phyloP scores from a whole-genome alignment of 1,140 invertebrate genomes.

The Matsumurasca onukii region DNA sequence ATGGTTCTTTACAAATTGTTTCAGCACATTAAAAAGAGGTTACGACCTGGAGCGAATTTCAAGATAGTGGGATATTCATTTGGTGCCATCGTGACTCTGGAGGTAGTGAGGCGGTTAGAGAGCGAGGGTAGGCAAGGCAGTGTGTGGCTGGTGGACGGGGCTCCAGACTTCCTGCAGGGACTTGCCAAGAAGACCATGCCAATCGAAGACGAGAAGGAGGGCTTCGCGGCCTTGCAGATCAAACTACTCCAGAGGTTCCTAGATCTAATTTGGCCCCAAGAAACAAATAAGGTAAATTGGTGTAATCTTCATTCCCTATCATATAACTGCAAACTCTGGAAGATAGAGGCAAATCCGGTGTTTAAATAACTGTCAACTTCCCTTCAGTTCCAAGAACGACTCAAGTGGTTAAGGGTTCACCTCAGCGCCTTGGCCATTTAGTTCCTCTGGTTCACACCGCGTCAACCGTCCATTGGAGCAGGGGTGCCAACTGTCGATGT shows the following conservation, averaged over 20 bases:
- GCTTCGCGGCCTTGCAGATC: constrained; percentile 37
- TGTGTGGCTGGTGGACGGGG: constrained; percentile 50
- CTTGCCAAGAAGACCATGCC: constrained; percentile 32
- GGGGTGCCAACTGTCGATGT: too few relatives aligned
- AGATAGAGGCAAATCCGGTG: too few relatives aligned
- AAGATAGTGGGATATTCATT: constrained; percentile 67
- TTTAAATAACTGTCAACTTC: too few relatives aligned
- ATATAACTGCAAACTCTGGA: too few relatives aligned
- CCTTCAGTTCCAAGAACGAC: too few relatives aligned
- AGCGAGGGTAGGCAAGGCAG: constrained; percentile 50
- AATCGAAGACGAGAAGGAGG: constrained; percentile 13
- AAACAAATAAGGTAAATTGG: constrained; percentile 34
- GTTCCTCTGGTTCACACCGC: too few relatives aligned
- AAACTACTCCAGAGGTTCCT: constrained; percentile 38
- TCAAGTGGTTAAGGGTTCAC: too few relatives aligned
- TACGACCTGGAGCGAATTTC: constrained; percentile 49
- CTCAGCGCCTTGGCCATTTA: too few relatives aligned
- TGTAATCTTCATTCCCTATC: too few relatives aligned
- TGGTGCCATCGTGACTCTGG: constrained; percentile 58
- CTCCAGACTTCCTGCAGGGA: constrained; percentile 47
- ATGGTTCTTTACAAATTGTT: constrained; percentile 34
- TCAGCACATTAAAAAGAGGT: constrained; percentile 45
- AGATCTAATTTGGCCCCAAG: constrained; percentile 38
- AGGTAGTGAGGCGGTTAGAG: constrained; percentile 58
- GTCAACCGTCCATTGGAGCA: too few relatives aligned